These are phyloP conservation scores for Drosophila paramelanica DNA, from an alignment of 2,888 invertebrate species.

Conservation along the genomic window DNA sequence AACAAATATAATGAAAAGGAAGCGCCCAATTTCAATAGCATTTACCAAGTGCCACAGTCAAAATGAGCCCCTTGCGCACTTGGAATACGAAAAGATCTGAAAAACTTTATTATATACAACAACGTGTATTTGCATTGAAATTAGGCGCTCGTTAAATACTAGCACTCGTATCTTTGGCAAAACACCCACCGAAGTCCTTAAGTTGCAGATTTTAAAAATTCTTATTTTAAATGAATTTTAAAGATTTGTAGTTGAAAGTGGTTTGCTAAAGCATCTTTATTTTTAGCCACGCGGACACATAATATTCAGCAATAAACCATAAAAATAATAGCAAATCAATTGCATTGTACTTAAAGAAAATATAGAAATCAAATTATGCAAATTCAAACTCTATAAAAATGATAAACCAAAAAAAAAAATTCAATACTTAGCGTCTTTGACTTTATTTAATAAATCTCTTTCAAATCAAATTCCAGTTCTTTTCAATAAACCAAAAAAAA, in stretches of 20 bases:
- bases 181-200: constrained; percentile 66
- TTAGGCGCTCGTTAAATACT: constrained; percentile 34
- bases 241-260: constrained; percentile 27
- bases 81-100: not conserved
- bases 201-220: constrained; percentile 31
- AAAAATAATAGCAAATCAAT: constrained; percentile 20
- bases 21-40: constrained; percentile 48
- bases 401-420: constrained; percentile 18
- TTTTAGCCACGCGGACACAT: constrained; percentile 14
- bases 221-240: constrained; percentile 3
- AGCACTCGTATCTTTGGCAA: constrained; percentile 61
- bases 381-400: constrained; percentile 31
- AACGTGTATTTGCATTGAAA: constrained; percentile 32
- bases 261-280: constrained; percentile 55
- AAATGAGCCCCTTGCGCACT: constrained; percentile 33
- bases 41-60: constrained; percentile 5
- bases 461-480: constrained; percentile 80
- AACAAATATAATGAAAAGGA: not conserved
- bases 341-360: constrained; percentile 47
- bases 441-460: constrained; percentile 80
- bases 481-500: constrained; percentile 52
- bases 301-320: constrained; percentile 35
- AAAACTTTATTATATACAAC: not conserved
- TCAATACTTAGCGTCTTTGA: constrained; percentile 67
- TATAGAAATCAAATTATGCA: constrained; percentile 44